phyloP scores from a whole-genome alignment of 2,888 invertebrate genomes.

The Diaphora mendica region DNA sequence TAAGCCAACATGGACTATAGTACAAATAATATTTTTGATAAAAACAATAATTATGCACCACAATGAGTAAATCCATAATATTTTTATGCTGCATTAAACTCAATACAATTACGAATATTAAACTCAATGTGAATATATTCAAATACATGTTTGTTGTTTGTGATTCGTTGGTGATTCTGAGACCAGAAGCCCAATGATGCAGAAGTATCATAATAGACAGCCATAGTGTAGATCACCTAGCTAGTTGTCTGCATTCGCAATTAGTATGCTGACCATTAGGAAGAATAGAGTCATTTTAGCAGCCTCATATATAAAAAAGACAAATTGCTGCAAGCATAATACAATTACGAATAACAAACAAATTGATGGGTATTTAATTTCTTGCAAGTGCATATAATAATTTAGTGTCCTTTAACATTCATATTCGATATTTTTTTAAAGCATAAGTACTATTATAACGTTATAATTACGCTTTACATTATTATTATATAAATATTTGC shows the following conservation, averaged over 20 bases:
- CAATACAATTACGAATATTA: neutral
- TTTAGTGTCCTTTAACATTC: neutral
- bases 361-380: neutral
- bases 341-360: neutral
- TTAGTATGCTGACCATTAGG: too few species aligned
- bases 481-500: constrained; percentile 45
- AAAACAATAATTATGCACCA: neutral
- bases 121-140: neutral
- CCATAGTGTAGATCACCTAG: too few species aligned
- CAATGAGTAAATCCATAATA: neutral
- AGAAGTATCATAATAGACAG: too few species aligned
- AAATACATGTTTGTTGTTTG: neutral
- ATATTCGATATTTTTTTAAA: neutral
- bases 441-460: neutral
- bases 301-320: too few species aligned
- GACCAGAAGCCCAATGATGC: too few species aligned
- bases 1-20: neutral
- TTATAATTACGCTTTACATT: constrained; percentile 4
- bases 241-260: too few species aligned
- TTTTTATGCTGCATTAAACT: neutral
- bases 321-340: neutral
- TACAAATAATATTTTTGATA: neutral
- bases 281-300: too few species aligned
- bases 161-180: too few species aligned
- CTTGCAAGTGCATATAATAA: neutral